Percentiles rank a stretch among this genome's conserved stretches.
phyloP scores from a whole-genome alignment of 2,113 vertebrate genomes.

The Gallinago jamesoni region DNA sequence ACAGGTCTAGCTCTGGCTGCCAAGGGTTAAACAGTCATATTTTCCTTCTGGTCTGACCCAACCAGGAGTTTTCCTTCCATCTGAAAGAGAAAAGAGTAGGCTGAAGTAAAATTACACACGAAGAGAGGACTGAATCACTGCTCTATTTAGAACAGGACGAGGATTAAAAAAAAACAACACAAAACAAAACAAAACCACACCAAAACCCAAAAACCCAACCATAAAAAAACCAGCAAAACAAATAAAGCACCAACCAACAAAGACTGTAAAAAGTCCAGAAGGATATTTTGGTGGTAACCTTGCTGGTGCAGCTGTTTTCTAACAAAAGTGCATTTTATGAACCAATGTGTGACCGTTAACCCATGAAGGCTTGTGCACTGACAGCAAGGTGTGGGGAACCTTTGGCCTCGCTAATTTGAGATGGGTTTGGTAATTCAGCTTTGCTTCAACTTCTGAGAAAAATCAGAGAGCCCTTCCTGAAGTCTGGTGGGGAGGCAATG shows the following conservation, averaged over 20 bases:
- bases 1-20: not conserved
- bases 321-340: not conserved
- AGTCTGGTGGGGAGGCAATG: not conserved
- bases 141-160: not conserved
- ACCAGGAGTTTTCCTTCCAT: not conserved
- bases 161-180: not conserved
- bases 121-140: not conserved
- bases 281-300: not conserved
- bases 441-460: not conserved
- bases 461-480: not conserved
- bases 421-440: not conserved
- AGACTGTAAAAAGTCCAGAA: not conserved
- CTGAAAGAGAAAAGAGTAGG: not conserved
- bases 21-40: not conserved
- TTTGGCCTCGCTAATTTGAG: not conserved
- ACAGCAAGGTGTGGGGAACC: not conserved
- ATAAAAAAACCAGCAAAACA: not conserved
- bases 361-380: not conserved
- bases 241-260: not conserved
- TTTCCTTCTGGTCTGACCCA: not conserved
- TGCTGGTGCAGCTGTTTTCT: not conserved
- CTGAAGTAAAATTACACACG: conserved; percentile 1
- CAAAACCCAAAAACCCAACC: not conserved
- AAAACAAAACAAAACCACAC: not conserved
- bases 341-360: not conserved